Evolutionary conservation across 2,888 invertebrate genomes (phyloP).

Genomic region (Melipona beecheii): DNA sequence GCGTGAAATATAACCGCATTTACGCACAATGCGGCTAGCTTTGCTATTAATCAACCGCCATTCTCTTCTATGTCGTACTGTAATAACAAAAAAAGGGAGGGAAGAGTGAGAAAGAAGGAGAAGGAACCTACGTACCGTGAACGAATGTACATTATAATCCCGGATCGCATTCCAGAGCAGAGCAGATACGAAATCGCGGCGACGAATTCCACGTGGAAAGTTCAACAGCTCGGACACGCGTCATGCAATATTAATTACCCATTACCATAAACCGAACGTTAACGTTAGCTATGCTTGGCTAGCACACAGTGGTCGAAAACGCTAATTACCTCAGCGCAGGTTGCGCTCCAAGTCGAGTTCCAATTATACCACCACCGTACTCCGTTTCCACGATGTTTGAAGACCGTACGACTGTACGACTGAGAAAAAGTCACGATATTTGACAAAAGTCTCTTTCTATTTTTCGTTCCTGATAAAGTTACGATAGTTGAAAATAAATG

Average conservation of each 20-base stretch:
- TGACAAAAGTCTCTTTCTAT: background rate
- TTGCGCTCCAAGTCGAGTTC: background rate
- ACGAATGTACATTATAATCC: background rate
- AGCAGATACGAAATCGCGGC: conserved; percentile 34
- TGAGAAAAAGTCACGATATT: background rate
- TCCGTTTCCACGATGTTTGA: background rate
- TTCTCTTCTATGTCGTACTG: background rate
- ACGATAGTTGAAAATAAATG: too few species aligned
- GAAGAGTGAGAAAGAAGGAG: background rate
- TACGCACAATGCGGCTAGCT: background rate
- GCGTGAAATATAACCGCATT: background rate
- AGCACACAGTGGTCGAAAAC: conserved; percentile 24
- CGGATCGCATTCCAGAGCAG: conserved; percentile 10
- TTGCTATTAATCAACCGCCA: background rate
- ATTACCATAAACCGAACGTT: conserved; percentile 44
- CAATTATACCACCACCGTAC: conserved; percentile 2
- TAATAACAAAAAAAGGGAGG: background rate
- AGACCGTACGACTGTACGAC: background rate
- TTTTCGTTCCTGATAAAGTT: background rate
- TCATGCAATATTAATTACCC: conserved; percentile 51
- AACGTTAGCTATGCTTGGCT: conserved; percentile 1
- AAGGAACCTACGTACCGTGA: background rate
- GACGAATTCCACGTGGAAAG: conserved; percentile 37
- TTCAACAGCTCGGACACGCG: conserved; percentile 35
- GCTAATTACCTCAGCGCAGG: conserved; percentile 34